Conservation (phyloP, 2,113 vertebrate genomes). For the Suricata suricatta region DNA sequence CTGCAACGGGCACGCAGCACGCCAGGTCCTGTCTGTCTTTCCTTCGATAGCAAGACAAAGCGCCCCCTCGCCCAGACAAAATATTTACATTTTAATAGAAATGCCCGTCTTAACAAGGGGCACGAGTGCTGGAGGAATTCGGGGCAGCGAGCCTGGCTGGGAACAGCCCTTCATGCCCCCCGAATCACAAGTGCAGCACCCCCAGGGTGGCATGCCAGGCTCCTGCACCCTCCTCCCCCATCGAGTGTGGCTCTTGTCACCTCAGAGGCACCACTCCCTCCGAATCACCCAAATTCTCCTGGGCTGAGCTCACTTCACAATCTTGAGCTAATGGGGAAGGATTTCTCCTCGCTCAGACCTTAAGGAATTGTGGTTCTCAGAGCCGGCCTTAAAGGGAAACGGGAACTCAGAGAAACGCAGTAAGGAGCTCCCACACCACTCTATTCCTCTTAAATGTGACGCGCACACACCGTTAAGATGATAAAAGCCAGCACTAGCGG, state of each 20-base stretch:
- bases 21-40: neutral
- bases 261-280: neutral
- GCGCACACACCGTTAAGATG: neutral
- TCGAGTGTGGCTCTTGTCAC: accelerated
- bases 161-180: neutral
- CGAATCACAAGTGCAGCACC: neutral
- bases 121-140: neutral
- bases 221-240: no score
- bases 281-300: neutral
- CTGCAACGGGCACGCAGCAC: accelerated
- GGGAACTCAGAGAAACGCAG: neutral
- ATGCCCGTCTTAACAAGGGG: neutral
- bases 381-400: constrained; percentile 15
- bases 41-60: neutral
- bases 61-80: neutral
- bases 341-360: neutral
- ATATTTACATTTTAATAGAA: neutral
- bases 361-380: neutral
- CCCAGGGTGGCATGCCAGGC: neutral
- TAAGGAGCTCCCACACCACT: neutral
- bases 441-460: neutral
- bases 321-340: neutral
- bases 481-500: neutral
- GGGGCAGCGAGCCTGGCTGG: accelerated
- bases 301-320: neutral